These are phyloP conservation scores for Didymodactylos carnosus DNA, from an alignment of 2,888 invertebrate genomes.

Conservation along the genomic window DNA sequence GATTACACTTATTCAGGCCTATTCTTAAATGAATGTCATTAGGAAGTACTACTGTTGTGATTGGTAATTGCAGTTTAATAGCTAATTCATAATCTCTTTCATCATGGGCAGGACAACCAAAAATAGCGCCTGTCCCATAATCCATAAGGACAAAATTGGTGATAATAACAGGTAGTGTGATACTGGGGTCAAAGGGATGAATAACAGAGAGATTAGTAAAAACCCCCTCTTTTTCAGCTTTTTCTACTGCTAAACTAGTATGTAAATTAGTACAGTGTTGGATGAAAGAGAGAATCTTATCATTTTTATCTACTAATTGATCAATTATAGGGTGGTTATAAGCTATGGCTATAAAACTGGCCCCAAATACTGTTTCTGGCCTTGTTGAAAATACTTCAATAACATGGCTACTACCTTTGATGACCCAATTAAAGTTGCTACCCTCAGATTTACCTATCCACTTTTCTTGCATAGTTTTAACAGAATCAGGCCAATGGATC, in stretches of 20 bases:
- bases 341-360: conserved; percentile 49
- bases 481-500: conserved; percentile 55
- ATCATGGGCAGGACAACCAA: conserved; percentile 16
- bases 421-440: background rate
- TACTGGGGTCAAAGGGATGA: conserved; percentile 4
- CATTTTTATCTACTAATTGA: background rate
- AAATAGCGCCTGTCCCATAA: conserved; percentile 16
- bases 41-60: conserved; percentile 7
- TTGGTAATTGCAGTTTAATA: conserved; percentile 14
- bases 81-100: conserved; percentile 16
- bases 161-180: conserved; percentile 14
- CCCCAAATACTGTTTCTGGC: conserved; percentile 52
- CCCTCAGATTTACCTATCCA: conserved; percentile 77
- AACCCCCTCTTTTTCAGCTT: background rate
- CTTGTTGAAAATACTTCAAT: conserved; percentile 54
- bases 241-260: conserved; percentile 33
- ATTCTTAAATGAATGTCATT: conserved; percentile 10
- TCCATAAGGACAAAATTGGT: conserved; percentile 16
- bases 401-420: background rate
- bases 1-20: background rate
- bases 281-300: too few species aligned
- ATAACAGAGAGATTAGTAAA: conserved; percentile 5
- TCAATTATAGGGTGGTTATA: conserved; percentile 26
- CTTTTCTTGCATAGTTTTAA: conserved; percentile 59
- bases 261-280: too few species aligned